These are phyloP conservation scores for Gonocerus acuteangulatus DNA, from an alignment of 2,888 invertebrate genomes.

Conservation along the genomic window DNA sequence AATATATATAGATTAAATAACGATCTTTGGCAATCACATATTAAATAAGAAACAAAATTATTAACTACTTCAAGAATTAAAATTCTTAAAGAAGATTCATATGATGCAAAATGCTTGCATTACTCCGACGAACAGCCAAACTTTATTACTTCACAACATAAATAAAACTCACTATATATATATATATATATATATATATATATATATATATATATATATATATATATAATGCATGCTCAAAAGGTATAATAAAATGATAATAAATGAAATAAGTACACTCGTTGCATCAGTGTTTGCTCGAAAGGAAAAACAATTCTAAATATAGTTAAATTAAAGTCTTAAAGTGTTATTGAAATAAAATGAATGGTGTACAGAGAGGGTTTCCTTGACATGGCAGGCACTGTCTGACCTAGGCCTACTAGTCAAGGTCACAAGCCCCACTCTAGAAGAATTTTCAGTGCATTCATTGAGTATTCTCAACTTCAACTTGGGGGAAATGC, in stretches of 20 bases:
- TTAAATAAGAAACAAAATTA: too few species aligned
- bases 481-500: neutral
- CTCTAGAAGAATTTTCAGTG: neutral
- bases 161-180: too few species aligned
- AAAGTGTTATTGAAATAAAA: neutral
- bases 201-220: too few species aligned
- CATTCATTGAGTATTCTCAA: neutral
- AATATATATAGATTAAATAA: too few species aligned
- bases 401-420: conserved; percentile 27
- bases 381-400: conserved; percentile 27
- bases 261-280: neutral
- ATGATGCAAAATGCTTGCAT: too few species aligned
- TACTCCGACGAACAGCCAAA: too few species aligned
- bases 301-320: neutral
- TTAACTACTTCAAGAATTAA: too few species aligned
- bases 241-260: neutral
- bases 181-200: too few species aligned
- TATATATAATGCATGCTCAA: neutral
- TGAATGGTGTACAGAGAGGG: conserved; percentile 10
- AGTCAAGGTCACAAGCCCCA: conserved; percentile 23
- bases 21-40: too few species aligned
- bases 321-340: neutral
- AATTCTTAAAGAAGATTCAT: too few species aligned
- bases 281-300: neutral
- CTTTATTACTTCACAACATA: too few species aligned